Conservation (phyloP, 2,888 invertebrate species). For the Caenorhabditis sp. region DNA sequence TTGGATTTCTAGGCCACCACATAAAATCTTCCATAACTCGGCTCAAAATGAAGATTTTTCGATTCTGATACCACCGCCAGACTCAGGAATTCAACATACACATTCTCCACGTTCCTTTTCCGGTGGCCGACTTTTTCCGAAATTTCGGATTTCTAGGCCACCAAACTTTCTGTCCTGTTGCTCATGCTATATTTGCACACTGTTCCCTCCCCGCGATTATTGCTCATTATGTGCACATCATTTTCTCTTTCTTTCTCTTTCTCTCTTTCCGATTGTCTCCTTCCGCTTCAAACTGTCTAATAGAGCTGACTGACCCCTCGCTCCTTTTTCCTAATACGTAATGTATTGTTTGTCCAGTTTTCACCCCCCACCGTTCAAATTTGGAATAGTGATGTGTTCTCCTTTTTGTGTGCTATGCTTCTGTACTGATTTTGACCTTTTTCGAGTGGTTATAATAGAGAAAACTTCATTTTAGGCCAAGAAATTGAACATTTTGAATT, state of each 20-base stretch:
- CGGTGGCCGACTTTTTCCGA: not conserved
- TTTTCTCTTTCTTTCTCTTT: not conserved
- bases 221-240: slow-evolving; percentile 34
- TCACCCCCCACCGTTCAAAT: not conserved
- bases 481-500: not conserved
- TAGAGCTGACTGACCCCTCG: slow-evolving; percentile 2
- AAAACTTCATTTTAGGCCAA: not conserved
- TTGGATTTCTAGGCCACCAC: no score
- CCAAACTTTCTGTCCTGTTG: not conserved
- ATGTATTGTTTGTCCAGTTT: slow-evolving; percentile 1
- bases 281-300: no score
- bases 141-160: not conserved
- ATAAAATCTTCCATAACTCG: no score
- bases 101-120: no score
- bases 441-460: not conserved
- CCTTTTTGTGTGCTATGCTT: not conserved
- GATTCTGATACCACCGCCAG: no score
- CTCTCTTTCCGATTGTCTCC: not conserved
- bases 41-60: no score
- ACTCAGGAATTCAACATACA: no score
- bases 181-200: slow-evolving; percentile 9
- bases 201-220: slow-evolving; percentile 12
- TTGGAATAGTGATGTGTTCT: not conserved
- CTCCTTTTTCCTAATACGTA: no score
- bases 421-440: slow-evolving; percentile 5